Evolutionary conservation across 1,140 invertebrate species (phyloP), one percentile per base, ranked within the genome.

Genomic region (Ceratosolen solmsi): DNA sequence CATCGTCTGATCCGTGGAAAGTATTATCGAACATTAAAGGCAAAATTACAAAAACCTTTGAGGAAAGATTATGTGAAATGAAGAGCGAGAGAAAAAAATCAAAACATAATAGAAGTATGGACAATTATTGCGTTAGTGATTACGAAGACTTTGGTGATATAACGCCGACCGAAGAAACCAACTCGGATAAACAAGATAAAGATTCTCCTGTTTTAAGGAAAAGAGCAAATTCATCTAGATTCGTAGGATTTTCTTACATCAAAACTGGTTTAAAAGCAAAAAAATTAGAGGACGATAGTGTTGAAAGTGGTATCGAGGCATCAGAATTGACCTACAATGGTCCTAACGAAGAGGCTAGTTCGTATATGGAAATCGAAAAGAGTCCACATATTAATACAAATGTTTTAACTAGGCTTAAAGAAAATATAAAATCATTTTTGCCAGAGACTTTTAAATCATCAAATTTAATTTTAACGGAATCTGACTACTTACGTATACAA

Each of bases 21-120:
- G 90, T 93, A 79, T 89, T 93, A 65, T 92, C 92, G 2, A 92
- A 93, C 17, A 92, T 93, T 46, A 92, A 91, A 80, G 92, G 93
- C 13, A 93, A 94, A 87, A 93, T 94, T 71, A 93, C 93, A n/a
- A 94, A 94, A 86, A 94, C 93, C n/a, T 93, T 94, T 27, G 93
- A 94, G 86, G 93, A 93, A 36, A 94, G 94, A 86, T 83, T 94
- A 7, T 92, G 90, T 0, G 93, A 94, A 84, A 93, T 93, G n/a
- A 94, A 94, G 84, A 88, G 81, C 77, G 88, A 91, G 33, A 89
- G 86, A 75, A 89, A 89, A 79, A 89, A 88, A 58, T 90, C 89
- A 63, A 89, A 89, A 60, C 73, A 85, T 77, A 83, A 84, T 72
- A 82, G 86, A 73, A 92, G 90, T 81, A 91, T 91, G 86, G 91